phyloP scores from a whole-genome alignment of 2,888 invertebrate species.

The Acronicta psi region DNA sequence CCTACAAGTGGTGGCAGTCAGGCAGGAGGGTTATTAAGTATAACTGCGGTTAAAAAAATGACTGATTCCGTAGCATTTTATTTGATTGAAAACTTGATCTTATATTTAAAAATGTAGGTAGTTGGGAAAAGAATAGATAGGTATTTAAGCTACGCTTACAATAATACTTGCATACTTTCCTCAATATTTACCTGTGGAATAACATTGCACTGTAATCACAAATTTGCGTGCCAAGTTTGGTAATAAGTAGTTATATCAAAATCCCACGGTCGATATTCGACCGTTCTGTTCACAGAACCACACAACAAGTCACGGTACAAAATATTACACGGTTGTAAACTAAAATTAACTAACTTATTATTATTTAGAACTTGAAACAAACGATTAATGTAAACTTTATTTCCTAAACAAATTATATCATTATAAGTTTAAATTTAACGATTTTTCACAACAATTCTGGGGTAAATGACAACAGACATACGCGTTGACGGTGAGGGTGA shows the following conservation, averaged over 20 bases:
- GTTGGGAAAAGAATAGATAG: too few species aligned
- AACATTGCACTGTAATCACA: constrained; percentile 21
- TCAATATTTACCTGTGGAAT: constrained; percentile 19
- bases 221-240: constrained; percentile 5
- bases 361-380: not conserved
- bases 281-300: not conserved
- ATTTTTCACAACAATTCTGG: constrained; percentile 1
- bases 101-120: too few species aligned
- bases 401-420: constrained; percentile 8
- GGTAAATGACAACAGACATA: constrained; percentile 13
- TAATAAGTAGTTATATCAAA: not conserved
- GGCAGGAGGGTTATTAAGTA: too few species aligned
- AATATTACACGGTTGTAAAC: too few species aligned
- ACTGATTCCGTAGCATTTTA: too few species aligned
- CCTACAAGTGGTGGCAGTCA: too few species aligned
- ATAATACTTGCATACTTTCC: not conserved
- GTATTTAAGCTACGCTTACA: too few species aligned
- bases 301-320: not conserved
- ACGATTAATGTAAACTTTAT: not conserved
- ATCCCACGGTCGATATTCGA: not conserved
- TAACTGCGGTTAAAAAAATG: too few species aligned
- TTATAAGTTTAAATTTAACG: constrained; percentile 1
- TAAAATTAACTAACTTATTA: not conserved
- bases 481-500: constrained; percentile 3
- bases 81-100: too few species aligned